Percentiles rank a stretch among this genome's conserved stretches.
Evolutionary conservation across 2,113 vertebrate genomes (phyloP).

Genomic region (Noctilio leporinus): DNA sequence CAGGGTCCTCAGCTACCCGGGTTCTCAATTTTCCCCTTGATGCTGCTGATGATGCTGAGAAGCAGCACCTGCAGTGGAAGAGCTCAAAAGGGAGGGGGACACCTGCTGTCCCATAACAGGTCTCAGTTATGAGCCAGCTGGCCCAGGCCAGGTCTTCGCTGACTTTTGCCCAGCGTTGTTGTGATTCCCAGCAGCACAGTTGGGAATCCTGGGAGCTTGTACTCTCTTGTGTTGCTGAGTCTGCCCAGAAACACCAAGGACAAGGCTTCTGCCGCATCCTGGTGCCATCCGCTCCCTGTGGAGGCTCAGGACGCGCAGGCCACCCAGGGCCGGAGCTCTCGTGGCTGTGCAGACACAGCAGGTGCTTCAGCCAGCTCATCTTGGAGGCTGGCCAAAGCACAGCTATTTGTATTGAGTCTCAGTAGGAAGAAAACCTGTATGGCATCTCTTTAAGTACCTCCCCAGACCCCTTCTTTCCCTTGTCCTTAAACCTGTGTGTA

Average conservation of each 20-base stretch:
- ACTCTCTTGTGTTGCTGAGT: not conserved
- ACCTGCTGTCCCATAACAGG: not conserved
- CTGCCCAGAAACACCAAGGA: not conserved
- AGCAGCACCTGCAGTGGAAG: rapidly evolving
- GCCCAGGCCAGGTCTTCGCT: not conserved
- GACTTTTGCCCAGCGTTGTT: not conserved
- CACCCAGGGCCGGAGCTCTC: not conserved
- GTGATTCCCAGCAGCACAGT: not conserved
- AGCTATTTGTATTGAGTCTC: not conserved
- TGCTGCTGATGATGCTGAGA: not conserved
- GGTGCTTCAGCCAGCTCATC: not conserved
- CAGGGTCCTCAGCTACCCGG: not conserved
- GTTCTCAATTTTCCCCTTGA: not conserved
- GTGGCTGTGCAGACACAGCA: not conserved
- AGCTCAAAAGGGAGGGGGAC: not conserved
- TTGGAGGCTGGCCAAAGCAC: not conserved
- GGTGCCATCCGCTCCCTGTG: rapidly evolving
- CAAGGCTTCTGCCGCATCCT: not conserved
- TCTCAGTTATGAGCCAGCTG: not conserved
- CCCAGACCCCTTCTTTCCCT: not conserved
- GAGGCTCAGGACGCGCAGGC: rapidly evolving
- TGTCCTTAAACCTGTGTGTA: not conserved
- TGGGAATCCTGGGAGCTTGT: rapidly evolving
- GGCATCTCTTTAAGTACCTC: not conserved
- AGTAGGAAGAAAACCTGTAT: not conserved